Evolutionary conservation across 2,797 vertebrate genomes (phyloP).

Genomic region (Argentina silus): DNA sequence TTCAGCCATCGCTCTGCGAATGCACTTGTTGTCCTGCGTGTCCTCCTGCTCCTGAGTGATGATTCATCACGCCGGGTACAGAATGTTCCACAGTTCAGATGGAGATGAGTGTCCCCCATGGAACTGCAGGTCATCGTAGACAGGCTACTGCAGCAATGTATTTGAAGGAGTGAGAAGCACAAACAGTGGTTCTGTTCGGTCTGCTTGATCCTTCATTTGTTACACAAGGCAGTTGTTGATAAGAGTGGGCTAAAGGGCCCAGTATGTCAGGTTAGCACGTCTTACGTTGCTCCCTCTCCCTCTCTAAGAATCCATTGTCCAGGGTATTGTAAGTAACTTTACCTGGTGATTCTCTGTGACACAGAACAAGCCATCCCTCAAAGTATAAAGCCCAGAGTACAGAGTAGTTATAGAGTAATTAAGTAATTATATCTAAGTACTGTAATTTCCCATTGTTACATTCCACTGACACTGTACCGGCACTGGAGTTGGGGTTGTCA

Average conservation of each 20-base stretch:
- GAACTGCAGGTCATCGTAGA: constrained; percentile 6
- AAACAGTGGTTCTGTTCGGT: not conserved
- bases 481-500: no score
- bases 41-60: constrained; percentile 25
- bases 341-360: constrained; percentile 26
- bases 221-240: no score
- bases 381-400: constrained; percentile 28
- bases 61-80: constrained; percentile 32
- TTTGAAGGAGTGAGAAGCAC: not conserved
- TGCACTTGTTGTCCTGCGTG: constrained; percentile 20
- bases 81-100: constrained; percentile 28
- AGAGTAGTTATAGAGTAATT: not conserved
- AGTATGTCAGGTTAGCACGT: constrained; percentile 26
- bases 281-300: no score
- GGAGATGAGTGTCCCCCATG: constrained; percentile 18
- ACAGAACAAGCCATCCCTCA: constrained; percentile 17
- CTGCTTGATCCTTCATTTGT: not conserved
- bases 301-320: constrained; percentile 16
- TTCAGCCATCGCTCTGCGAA: constrained; percentile 32
- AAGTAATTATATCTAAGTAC: no score
- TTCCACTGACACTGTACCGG: no score
- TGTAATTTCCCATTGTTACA: no score
- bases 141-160: not conserved
- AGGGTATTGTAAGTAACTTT: constrained; percentile 24
- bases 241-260: no score